phyloP scores from a whole-genome alignment of 2,797 vertebrate species.

The Sarcoramphus papa region DNA sequence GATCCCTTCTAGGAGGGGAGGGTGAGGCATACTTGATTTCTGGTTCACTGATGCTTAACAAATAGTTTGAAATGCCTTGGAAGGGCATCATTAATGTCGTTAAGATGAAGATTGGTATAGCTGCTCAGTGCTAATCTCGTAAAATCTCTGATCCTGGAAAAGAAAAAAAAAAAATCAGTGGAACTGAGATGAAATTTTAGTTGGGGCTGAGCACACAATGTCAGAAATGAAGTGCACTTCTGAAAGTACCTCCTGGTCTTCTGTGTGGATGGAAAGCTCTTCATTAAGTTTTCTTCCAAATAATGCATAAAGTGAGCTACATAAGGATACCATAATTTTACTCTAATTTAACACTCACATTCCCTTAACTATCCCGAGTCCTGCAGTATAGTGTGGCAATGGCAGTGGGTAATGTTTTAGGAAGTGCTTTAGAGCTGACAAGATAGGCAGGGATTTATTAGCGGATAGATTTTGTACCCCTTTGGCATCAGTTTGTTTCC shows the following conservation, averaged over 20 bases:
- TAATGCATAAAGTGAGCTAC: neutral
- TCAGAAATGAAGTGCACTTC: neutral
- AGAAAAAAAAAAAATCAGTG: neutral
- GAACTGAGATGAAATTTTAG: neutral
- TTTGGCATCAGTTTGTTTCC: neutral
- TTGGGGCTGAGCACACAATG: neutral
- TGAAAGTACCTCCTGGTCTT: neutral
- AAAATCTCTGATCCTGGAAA: neutral
- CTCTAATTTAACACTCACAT: neutral
- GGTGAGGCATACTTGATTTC: neutral
- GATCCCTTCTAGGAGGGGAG: neutral
- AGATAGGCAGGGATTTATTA: neutral
- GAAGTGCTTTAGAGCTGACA: neutral
- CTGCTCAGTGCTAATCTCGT: neutral
- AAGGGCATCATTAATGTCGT: neutral
- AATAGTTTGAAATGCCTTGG: neutral
- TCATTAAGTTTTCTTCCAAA: neutral
- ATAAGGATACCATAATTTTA: neutral
- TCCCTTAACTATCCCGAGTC: fast-evolving
- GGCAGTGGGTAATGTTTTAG: neutral
- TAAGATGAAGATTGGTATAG: neutral
- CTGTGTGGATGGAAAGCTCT: neutral
- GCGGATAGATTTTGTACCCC: neutral
- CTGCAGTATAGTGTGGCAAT: neutral
- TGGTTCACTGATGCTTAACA: neutral